Evolutionary conservation across 2,113 vertebrate species (phyloP).

Genomic region (Leucopternis melanops): DNA sequence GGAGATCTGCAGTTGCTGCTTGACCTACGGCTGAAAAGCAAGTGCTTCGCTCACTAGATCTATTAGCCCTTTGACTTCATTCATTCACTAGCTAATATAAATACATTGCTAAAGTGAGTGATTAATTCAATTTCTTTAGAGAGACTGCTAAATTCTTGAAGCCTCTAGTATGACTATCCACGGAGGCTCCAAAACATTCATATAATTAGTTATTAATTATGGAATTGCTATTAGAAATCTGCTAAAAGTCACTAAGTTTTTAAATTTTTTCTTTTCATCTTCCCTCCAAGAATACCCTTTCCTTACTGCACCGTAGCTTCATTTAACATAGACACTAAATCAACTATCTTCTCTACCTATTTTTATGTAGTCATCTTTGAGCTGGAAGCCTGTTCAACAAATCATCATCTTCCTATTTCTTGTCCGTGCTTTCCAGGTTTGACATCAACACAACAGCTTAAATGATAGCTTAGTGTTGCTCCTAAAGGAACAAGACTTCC

Average conservation of each 20-base stretch:
- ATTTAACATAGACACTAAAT: background rate
- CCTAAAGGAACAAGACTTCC: background rate
- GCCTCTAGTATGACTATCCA: slow-evolving; percentile 29
- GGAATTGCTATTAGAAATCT: background rate
- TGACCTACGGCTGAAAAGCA: slow-evolving; percentile 58
- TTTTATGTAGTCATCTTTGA: background rate
- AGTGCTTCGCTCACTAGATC: slow-evolving; percentile 35
- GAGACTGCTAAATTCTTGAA: slow-evolving; percentile 61
- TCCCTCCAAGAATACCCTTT: background rate
- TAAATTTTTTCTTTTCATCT: background rate
- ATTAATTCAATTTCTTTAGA: slow-evolving; percentile 59
- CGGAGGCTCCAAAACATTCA: slow-evolving; percentile 47
- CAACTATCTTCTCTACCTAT: background rate
- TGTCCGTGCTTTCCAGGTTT: background rate
- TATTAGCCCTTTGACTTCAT: slow-evolving; percentile 69
- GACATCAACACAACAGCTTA: background rate
- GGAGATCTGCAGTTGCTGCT: slow-evolving; percentile 27
- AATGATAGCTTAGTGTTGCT: background rate
- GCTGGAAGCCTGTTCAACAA: background rate
- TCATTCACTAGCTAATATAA: slow-evolving; percentile 59
- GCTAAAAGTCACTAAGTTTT: background rate
- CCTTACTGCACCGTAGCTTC: background rate
- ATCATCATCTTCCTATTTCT: background rate
- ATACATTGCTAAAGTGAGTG: slow-evolving; percentile 62
- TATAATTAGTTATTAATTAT: slow-evolving; percentile 42